Conservation (phyloP, 2,113 vertebrate genomes). For the Thunnus thynnus region DNA sequence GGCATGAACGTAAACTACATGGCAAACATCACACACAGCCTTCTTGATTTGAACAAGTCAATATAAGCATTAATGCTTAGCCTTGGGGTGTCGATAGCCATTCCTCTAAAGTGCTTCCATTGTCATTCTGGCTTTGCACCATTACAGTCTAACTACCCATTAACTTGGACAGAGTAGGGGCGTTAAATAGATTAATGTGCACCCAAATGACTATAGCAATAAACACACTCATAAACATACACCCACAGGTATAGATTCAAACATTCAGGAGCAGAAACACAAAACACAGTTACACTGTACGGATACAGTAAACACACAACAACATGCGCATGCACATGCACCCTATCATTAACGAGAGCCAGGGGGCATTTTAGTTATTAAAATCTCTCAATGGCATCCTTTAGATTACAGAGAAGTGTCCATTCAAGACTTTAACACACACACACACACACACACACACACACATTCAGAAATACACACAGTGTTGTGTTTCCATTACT, state of each 20-base stretch:
- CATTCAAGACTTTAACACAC: slow-evolving; percentile 32
- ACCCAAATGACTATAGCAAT: slow-evolving; percentile 72
- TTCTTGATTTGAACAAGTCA: slow-evolving; percentile 66
- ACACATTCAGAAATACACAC: slow-evolving; percentile 18
- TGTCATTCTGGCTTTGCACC: slow-evolving; percentile 70
- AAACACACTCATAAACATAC: slow-evolving; percentile 76
- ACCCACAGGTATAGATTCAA: slow-evolving; percentile 70
- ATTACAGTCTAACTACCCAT: slow-evolving; percentile 77
- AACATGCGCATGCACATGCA: background rate
- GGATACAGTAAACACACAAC: slow-evolving; percentile 32
- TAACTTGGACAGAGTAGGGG: slow-evolving; percentile 71
- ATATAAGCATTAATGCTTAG: slow-evolving; percentile 65
- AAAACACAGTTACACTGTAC: slow-evolving; percentile 5
- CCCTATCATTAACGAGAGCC: slow-evolving; percentile 51
- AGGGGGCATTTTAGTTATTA: slow-evolving; percentile 63
- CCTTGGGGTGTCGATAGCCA: slow-evolving; percentile 73
- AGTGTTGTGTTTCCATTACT: too few relatives aligned
- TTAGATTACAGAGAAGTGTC: slow-evolving; percentile 43
- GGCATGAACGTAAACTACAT: slow-evolving; percentile 23
- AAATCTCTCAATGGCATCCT: slow-evolving; percentile 63
- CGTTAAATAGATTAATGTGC: slow-evolving; percentile 76
- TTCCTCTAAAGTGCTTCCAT: slow-evolving; percentile 69
- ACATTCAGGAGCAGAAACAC: slow-evolving; percentile 32
- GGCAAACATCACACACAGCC: slow-evolving; percentile 43
- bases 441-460: background rate